Conservation (phyloP, 2,113 vertebrate species). For the Stictonetta naevosa region DNA sequence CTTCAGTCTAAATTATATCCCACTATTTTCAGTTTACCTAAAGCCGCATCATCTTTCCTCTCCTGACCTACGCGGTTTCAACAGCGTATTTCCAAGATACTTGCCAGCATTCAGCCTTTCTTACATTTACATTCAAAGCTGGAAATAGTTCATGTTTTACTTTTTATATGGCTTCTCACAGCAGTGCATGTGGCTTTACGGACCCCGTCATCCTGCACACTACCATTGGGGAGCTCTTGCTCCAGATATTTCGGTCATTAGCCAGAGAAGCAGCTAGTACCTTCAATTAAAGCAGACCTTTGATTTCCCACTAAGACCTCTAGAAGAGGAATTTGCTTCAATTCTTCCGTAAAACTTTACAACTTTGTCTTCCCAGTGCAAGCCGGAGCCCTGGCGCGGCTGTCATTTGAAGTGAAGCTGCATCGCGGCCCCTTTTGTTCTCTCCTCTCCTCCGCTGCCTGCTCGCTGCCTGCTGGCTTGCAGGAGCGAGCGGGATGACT, state of each 20-base stretch:
- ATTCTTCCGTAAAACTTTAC: conserved; percentile 49
- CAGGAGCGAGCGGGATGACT: conserved; percentile 28
- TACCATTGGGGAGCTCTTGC: background rate
- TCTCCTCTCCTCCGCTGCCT: conserved; percentile 6
- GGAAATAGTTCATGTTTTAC: background rate
- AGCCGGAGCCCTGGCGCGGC: conserved; percentile 59
- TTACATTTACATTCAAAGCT: background rate
- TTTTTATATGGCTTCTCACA: background rate
- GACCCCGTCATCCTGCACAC: background rate
- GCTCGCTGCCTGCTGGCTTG: conserved; percentile 56
- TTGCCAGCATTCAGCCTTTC: background rate
- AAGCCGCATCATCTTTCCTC: background rate
- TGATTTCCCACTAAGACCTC: conserved; percentile 23
- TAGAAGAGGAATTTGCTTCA: conserved; percentile 49
- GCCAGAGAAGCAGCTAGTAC: background rate
- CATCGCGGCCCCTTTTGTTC: conserved; percentile 59
- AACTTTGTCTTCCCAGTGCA: conserved; percentile 41
- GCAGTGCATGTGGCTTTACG: background rate
- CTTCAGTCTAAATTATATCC: background rate
- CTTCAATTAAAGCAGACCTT: conserved; percentile 50
- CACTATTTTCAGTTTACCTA: background rate
- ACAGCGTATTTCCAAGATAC: background rate
- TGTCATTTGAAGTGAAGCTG: conserved; percentile 65
- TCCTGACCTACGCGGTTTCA: background rate
- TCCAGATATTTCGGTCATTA: conserved; percentile 13